Evolutionary conservation across 2,888 invertebrate species (phyloP).

Genomic region (Drosophila rubida): DNA sequence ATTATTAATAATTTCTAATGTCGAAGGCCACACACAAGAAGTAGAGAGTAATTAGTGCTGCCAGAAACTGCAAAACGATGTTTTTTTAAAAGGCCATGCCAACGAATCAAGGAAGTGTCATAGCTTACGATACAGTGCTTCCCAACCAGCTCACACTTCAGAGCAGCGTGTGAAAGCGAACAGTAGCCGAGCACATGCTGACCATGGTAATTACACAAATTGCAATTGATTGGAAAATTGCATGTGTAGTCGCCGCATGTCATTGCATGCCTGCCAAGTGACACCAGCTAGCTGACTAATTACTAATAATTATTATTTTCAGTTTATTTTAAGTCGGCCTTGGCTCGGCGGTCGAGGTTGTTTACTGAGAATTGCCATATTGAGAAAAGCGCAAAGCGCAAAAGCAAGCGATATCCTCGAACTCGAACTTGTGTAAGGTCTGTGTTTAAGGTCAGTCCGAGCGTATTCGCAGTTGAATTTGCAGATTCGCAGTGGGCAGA

Average conservation of each 20-base stretch:
- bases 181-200: neutral
- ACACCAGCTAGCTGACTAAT: neutral
- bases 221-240: slow-evolving; percentile 2
- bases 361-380: too few relatives aligned
- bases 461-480: slow-evolving; percentile 17
- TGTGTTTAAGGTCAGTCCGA: neutral
- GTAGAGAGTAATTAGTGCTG: too few relatives aligned
- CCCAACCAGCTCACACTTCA: neutral
- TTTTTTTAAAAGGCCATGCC: too few relatives aligned
- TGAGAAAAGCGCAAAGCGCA: too few relatives aligned
- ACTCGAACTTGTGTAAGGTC: neutral
- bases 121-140: neutral
- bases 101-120: neutral
- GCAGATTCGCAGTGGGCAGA: slow-evolving; percentile 29
- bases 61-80: too few relatives aligned
- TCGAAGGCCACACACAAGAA: too few relatives aligned
- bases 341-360: neutral
- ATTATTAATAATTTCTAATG: too few relatives aligned
- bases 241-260: neutral
- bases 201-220: slow-evolving; percentile 25
- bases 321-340: neutral
- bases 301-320: neutral
- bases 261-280: neutral
- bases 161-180: neutral
- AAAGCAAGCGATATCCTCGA: neutral